These are phyloP conservation scores for Ormyrus rosae DNA, from an alignment of 2,888 invertebrate species.

Conservation along the genomic window DNA sequence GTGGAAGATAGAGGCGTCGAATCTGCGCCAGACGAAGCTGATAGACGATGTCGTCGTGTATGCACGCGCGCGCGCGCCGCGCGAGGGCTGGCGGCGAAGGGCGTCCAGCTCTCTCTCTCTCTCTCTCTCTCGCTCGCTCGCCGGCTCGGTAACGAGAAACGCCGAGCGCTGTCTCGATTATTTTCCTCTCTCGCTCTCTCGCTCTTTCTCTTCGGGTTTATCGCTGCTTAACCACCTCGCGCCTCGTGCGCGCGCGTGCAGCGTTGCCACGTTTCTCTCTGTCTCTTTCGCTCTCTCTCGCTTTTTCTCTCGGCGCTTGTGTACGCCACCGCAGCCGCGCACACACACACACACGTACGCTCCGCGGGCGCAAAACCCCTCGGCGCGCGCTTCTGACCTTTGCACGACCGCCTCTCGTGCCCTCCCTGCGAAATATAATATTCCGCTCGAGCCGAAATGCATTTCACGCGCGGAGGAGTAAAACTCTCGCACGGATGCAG, in stretches of 20 bases:
- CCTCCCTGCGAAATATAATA: no score
- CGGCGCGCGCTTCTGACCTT: conserved; percentile 5
- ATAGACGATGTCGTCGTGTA: conserved; percentile 63
- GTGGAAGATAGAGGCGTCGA: conserved; percentile 20
- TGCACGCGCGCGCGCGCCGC: not conserved
- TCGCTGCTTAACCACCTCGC: conserved; percentile 56
- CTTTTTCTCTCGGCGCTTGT: not conserved
- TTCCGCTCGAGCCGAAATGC: no score
- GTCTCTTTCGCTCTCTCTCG: conserved; percentile 5
- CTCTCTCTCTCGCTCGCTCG: not conserved
- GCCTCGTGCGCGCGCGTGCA: conserved; percentile 40
- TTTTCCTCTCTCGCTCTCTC: conserved; percentile 40
- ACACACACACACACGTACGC: no score
- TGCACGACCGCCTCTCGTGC: not conserved
- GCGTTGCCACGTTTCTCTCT: conserved; percentile 46
- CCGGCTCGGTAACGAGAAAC: conserved; percentile 42
- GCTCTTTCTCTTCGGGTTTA: conserved; percentile 34
- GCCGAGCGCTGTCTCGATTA: conserved; percentile 43
- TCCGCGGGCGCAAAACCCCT: conserved; percentile 28
- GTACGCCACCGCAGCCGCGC: no score
- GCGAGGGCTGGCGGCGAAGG: conserved; percentile 24
- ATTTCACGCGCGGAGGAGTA: no score
- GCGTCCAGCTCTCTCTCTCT: conserved; percentile 20
- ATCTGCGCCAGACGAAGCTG: conserved; percentile 57
- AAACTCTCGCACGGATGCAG: no score